A percentile compares a stretch with the other conserved stretches of the same genome.
phyloP scores from a whole-genome alignment of 1,140 invertebrate species.

The Euborellia annulipes region DNA sequence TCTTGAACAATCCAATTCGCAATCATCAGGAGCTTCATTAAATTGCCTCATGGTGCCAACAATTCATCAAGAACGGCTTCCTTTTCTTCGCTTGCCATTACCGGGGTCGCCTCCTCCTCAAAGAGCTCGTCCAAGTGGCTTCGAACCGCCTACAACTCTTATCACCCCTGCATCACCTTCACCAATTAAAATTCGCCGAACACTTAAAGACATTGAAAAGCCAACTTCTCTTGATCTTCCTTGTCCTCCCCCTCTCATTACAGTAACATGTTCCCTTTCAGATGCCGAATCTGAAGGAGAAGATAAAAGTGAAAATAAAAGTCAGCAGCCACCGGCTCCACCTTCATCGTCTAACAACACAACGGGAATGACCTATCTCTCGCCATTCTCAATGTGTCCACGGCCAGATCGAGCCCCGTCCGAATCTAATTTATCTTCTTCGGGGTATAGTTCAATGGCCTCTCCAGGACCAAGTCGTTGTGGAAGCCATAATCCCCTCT shows the following conservation, averaged over 20 bases:
- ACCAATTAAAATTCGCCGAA: constrained; percentile 13
- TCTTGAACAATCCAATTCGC: too few species aligned
- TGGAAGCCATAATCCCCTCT: constrained; percentile 58
- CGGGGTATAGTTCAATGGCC: constrained; percentile 68
- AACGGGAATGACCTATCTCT: constrained; percentile 52
- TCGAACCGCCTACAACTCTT: constrained; percentile 3
- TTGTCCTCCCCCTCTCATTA: constrained; percentile 48
- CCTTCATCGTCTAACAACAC: constrained; percentile 8
- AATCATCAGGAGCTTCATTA: too few species aligned
- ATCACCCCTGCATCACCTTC: constrained; percentile 22
- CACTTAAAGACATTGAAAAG: constrained; percentile 37
- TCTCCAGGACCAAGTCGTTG: constrained; percentile 59
- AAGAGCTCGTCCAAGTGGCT: background rate
- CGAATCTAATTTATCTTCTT: constrained; percentile 63
- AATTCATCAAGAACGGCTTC: background rate
- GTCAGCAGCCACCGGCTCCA: constrained; percentile 13
- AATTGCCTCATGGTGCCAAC: too few species aligned
- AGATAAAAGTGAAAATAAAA: constrained; percentile 18
- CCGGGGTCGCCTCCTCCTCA: constrained; percentile 45
- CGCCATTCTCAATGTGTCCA: constrained; percentile 53
- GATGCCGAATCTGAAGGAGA: constrained; percentile 56
- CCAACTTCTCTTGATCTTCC: constrained; percentile 45
- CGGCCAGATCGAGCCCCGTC: constrained; percentile 52
- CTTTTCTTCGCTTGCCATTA: constrained; percentile 22
- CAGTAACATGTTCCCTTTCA: constrained; percentile 53